phyloP scores from a whole-genome alignment of 2,113 vertebrate species.

The Aphyosemion australe region DNA sequence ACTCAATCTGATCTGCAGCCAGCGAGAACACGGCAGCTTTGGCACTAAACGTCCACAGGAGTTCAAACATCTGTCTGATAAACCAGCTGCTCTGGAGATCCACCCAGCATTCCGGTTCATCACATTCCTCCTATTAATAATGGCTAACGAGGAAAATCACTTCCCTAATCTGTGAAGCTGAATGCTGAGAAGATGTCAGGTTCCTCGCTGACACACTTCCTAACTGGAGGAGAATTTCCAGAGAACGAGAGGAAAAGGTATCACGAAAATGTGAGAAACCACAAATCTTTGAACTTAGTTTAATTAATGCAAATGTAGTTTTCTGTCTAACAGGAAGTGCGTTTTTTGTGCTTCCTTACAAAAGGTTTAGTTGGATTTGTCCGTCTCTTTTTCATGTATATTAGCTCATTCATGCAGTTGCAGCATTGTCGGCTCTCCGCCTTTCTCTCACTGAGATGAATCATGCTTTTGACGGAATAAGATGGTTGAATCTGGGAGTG shows the following conservation, averaged over 20 bases:
- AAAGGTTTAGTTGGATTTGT: not conserved
- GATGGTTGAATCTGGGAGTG: not conserved
- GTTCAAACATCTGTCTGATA: slow-evolving; percentile 47
- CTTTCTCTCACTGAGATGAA: slow-evolving; percentile 8
- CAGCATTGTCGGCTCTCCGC: not conserved
- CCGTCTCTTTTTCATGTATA: not conserved
- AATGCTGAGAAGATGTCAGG: slow-evolving; percentile 30
- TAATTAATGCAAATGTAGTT: not conserved
- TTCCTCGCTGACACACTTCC: slow-evolving; percentile 25
- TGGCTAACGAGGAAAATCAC: slow-evolving; percentile 36
- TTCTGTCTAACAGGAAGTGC: not conserved
- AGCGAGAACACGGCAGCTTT: slow-evolving; percentile 6
- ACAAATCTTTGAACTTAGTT: slow-evolving; percentile 14
- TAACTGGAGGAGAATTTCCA: slow-evolving; percentile 42
- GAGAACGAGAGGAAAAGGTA: slow-evolving; percentile 11
- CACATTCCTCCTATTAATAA: slow-evolving; percentile 47
- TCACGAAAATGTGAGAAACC: slow-evolving; percentile 5
- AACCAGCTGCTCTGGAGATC: slow-evolving; percentile 25
- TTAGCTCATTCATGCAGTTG: slow-evolving; percentile 5
- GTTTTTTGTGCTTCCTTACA: not conserved
- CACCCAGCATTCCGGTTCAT: slow-evolving; percentile 17
- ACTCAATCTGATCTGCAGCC: slow-evolving; percentile 20
- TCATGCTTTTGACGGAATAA: slow-evolving; percentile 14
- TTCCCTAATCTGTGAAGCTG: slow-evolving; percentile 20
- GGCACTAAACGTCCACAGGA: slow-evolving; percentile 32